Evolutionary conservation across 1,140 invertebrate genomes (phyloP).

Genomic region (Papilio helenus): DNA sequence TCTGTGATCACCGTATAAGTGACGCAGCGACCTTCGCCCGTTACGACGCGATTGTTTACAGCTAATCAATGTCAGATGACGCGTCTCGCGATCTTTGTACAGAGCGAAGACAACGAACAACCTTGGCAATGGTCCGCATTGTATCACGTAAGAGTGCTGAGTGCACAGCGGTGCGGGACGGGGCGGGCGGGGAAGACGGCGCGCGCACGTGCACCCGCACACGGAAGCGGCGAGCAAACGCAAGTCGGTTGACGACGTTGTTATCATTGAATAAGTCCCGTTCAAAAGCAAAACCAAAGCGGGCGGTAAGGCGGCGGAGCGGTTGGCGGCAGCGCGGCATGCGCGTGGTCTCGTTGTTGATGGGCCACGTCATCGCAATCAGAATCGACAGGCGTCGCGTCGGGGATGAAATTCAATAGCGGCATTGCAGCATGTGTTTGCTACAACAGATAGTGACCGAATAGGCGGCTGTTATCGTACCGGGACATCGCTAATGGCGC

Average conservation of each 20-base stretch:
- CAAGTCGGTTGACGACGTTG: not conserved
- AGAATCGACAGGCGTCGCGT: not conserved
- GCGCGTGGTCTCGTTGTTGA: not conserved
- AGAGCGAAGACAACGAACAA: slow-evolving; percentile 7
- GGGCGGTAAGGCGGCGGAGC: not conserved
- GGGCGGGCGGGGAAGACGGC: not conserved
- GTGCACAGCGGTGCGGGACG: not conserved
- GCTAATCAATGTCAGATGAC: slow-evolving; percentile 15
- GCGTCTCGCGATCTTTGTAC: not conserved
- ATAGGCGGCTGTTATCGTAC: slow-evolving; percentile 20
- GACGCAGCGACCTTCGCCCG: not conserved
- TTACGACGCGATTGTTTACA: not conserved
- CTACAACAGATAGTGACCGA: not conserved
- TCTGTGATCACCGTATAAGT: not conserved
- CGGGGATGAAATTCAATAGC: slow-evolving; percentile 19
- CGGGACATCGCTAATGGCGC: slow-evolving; percentile 18
- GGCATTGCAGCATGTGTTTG: slow-evolving; percentile 7
- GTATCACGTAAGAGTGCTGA: slow-evolving; percentile 20
- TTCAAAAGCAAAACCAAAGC: not conserved
- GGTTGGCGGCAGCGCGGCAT: not conserved
- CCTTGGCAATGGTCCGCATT: slow-evolving; percentile 14
- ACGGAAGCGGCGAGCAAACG: not conserved
- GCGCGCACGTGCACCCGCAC: not conserved
- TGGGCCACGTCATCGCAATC: slow-evolving; percentile 13
- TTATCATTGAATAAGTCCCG: not conserved